These are phyloP conservation scores for Pachypeltis micranthus DNA, from an alignment of 1,140 invertebrate species.

Conservation along the genomic window DNA sequence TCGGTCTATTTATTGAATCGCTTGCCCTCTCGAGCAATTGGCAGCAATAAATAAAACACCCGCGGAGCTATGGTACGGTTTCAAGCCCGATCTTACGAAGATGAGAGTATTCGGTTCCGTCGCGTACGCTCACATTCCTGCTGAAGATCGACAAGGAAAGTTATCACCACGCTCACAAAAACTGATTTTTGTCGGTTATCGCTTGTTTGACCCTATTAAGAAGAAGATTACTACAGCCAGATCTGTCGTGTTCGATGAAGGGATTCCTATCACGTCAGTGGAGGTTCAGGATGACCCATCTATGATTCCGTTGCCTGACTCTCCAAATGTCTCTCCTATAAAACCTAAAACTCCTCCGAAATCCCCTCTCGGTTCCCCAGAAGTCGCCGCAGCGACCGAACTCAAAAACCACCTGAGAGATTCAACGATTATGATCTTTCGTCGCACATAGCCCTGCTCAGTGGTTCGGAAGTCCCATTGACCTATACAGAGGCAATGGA, in stretches of 20 bases:
- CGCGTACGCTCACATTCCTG: constrained; percentile 13
- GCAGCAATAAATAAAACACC: constrained; percentile 2
- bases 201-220: not conserved
- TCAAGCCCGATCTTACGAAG: constrained; percentile 23
- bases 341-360: not conserved
- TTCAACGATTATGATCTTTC: not conserved
- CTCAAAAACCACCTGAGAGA: not conserved
- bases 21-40: not conserved
- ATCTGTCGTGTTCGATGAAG: not conserved
- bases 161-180: not conserved
- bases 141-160: not conserved
- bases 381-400: not conserved
- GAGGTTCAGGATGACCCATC: not conserved
- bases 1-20: not conserved
- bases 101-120: constrained; percentile 23
- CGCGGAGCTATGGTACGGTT: constrained; percentile 20
- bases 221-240: not conserved
- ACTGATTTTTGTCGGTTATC: not conserved
- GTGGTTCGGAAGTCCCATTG: not conserved
- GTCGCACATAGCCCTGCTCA: not conserved
- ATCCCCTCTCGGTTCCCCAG: not conserved
- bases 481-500: not conserved
- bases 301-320: not conserved
- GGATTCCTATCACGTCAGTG: not conserved
- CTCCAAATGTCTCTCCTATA: not conserved